These are phyloP conservation scores for Anagyrus pseudococci DNA, from an alignment of 2,888 invertebrate species.

Conservation along the genomic window DNA sequence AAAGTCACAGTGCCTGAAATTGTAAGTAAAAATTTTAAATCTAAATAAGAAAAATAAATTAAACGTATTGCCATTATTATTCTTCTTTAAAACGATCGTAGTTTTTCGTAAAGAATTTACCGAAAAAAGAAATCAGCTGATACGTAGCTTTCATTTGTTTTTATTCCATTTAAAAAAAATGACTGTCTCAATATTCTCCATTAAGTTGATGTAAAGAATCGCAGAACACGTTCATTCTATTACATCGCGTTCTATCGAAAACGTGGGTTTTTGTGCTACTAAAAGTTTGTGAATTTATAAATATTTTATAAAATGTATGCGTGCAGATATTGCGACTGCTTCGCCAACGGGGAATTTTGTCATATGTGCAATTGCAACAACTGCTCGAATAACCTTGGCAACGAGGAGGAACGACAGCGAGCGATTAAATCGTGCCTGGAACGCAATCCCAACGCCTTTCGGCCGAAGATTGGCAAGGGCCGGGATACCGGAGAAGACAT, in stretches of 20 bases:
- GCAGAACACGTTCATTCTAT: constrained; percentile 26
- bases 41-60: constrained; percentile 13
- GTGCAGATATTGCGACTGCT: constrained; percentile 92
- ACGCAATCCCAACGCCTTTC: constrained; percentile 96
- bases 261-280: too few species aligned
- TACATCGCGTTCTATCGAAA: constrained; percentile 12
- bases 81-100: neutral
- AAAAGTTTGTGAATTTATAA: constrained; percentile 17
- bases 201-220: constrained; percentile 22
- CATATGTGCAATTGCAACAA: constrained; percentile 97
- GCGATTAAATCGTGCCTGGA: constrained; percentile 95
- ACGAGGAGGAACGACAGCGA: constrained; percentile 91
- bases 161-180: constrained; percentile 29
- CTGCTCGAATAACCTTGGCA: constrained; percentile 94
- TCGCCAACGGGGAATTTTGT: constrained; percentile 99
- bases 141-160: constrained; percentile 30
- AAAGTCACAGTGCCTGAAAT: constrained; percentile 96
- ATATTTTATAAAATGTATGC: constrained; percentile 38
- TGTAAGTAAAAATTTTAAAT: constrained; percentile 68
- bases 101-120: constrained; percentile 1
- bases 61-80: neutral
- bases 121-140: constrained; percentile 4
- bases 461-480: constrained; percentile 94
- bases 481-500: constrained; percentile 75
- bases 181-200: constrained; percentile 38